phyloP scores from a whole-genome alignment of 2,797 vertebrate genomes.

The Phalloptychus januarius region DNA sequence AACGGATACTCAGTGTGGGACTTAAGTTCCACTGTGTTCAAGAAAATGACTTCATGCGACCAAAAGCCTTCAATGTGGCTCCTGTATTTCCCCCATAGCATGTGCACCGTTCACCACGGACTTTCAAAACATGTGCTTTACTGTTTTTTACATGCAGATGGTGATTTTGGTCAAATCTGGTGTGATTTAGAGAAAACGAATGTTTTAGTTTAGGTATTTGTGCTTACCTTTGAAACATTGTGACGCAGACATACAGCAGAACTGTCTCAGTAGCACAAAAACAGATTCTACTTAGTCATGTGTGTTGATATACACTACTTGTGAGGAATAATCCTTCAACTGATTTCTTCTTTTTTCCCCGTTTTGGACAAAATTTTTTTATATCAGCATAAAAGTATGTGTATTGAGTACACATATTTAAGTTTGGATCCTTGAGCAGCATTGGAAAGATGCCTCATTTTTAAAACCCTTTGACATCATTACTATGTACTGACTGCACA shows the following conservation, averaged over 20 bases:
- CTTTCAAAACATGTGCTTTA: constrained; percentile 31
- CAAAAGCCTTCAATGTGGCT: constrained; percentile 49
- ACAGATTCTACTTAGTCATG: background rate
- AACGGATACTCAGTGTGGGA: constrained; percentile 72
- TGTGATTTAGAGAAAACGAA: background rate
- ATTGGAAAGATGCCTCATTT: constrained; percentile 14
- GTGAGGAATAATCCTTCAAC: background rate
- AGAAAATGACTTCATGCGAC: constrained; percentile 58
- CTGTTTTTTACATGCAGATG: constrained; percentile 20
- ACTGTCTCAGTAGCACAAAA: background rate
- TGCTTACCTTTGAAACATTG: background rate
- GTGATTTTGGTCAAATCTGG: background rate
- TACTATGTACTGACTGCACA: constrained; percentile 34
- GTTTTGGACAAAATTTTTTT: background rate
- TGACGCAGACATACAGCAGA: background rate
- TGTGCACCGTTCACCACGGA: constrained; percentile 15
- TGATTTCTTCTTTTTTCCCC: background rate
- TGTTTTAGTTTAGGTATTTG: background rate
- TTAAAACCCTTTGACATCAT: constrained; percentile 48
- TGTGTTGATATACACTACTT: background rate
- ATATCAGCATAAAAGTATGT: background rate
- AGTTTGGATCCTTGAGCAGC: background rate
- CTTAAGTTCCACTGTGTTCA: constrained; percentile 65
- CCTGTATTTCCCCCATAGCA: constrained; percentile 22
- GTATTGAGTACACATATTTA: background rate